These are phyloP conservation scores for Drosophila austrosaltans DNA, from an alignment of 2,888 invertebrate genomes.

Conservation along the genomic window DNA sequence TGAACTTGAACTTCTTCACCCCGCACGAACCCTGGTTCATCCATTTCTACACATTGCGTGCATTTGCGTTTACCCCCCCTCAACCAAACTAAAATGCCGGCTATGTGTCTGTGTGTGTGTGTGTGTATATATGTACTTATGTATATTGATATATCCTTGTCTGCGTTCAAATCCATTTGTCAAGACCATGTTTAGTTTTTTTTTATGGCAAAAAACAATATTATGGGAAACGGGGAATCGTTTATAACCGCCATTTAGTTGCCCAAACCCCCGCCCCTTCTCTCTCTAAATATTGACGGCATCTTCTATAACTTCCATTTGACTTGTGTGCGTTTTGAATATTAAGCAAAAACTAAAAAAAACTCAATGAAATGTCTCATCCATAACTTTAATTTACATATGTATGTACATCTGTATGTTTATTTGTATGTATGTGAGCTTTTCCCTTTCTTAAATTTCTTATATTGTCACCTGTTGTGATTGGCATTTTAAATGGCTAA, in stretches of 20 bases:
- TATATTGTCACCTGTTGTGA: slow-evolving; percentile 48
- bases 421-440: slow-evolving; percentile 19
- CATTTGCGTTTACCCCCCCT: slow-evolving; percentile 25
- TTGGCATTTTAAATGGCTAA: slow-evolving; percentile 58
- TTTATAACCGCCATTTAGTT: slow-evolving; percentile 3
- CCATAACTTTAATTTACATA: slow-evolving; percentile 25
- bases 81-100: slow-evolving; percentile 18
- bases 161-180: slow-evolving; percentile 3
- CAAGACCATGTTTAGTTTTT: slow-evolving; percentile 10
- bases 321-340: slow-evolving; percentile 58
- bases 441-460: slow-evolving; percentile 57
- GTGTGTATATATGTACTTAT: neutral
- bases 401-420: neutral
- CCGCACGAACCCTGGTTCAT: neutral
- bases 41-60: slow-evolving; percentile 15
- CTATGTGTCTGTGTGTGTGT: slow-evolving; percentile 14
- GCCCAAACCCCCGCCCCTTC: too few relatives aligned
- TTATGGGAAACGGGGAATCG: slow-evolving; percentile 18
- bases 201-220: slow-evolving; percentile 19
- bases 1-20: slow-evolving; percentile 73
- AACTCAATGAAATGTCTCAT: slow-evolving; percentile 28
- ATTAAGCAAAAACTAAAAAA: slow-evolving; percentile 41
- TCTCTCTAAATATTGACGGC: neutral
- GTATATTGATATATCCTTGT: neutral
- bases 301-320: neutral